Evolutionary conservation across 2,888 invertebrate genomes (phyloP).

Genomic region (Leucophenga montana): DNA sequence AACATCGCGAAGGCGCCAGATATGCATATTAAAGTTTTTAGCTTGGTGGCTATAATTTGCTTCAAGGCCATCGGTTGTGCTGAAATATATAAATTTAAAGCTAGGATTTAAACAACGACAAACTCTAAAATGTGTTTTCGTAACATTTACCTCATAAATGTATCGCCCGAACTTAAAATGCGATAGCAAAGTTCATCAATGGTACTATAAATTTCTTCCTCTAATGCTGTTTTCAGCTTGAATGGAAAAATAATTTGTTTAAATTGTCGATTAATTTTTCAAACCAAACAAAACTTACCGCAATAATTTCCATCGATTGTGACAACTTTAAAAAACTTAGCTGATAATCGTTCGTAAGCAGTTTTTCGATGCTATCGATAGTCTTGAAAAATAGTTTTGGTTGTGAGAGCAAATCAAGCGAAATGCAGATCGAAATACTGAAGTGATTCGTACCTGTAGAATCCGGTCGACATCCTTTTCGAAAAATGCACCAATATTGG

Average conservation of each 20-base stretch:
- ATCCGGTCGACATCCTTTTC: slow-evolving; percentile 43
- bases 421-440: neutral
- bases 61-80: slow-evolving; percentile 45
- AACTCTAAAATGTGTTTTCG: no score
- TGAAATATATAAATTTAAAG: slow-evolving; percentile 27
- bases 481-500: slow-evolving; percentile 54
- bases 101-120: no score
- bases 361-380: slow-evolving; percentile 39
- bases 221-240: slow-evolving; percentile 44
- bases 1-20: slow-evolving; percentile 66
- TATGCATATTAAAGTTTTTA: slow-evolving; percentile 54
- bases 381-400: neutral
- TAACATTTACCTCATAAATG: slow-evolving; percentile 48
- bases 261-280: neutral
- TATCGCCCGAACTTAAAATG: slow-evolving; percentile 36
- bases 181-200: slow-evolving; percentile 52
- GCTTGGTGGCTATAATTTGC: slow-evolving; percentile 54
- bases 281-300: slow-evolving; percentile 30
- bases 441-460: neutral
- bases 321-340: slow-evolving; percentile 26
- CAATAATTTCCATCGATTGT: slow-evolving; percentile 37
- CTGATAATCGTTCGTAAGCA: slow-evolving; percentile 30
- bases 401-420: no score
- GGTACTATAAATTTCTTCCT: slow-evolving; percentile 41
- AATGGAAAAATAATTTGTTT: neutral